Conservation (phyloP, 2,888 invertebrate species). For the Acrobasis consociella region DNA sequence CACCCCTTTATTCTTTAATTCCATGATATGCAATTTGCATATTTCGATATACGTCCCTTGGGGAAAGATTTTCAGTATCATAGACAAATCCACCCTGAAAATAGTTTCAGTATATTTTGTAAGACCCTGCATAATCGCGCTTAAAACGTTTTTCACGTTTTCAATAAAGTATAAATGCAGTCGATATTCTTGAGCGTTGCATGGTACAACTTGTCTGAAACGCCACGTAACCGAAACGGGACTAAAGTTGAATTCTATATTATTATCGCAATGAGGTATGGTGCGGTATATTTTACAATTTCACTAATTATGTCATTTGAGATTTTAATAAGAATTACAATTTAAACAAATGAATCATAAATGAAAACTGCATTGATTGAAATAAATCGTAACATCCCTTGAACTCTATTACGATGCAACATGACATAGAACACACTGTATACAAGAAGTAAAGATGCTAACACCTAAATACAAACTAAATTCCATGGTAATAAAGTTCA, state of each 20-base stretch:
- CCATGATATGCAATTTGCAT: too few relatives aligned
- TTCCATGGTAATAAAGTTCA: conserved; percentile 22
- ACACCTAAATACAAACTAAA: conserved; percentile 23
- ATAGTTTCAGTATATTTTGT: too few relatives aligned
- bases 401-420: conserved; percentile 16
- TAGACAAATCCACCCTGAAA: too few relatives aligned
- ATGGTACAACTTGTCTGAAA: conserved; percentile 17
- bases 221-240: conserved; percentile 21
- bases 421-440: conserved; percentile 24
- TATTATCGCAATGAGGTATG: conserved; percentile 64
- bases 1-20: too few relatives aligned
- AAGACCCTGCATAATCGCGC: not conserved
- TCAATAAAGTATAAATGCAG: conserved; percentile 20
- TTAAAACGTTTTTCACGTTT: conserved; percentile 22
- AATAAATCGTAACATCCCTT: conserved; percentile 3
- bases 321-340: not conserved
- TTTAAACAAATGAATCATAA: not conserved
- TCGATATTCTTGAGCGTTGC: conserved; percentile 19
- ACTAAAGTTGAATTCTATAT: conserved; percentile 30
- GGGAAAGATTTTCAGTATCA: too few relatives aligned
- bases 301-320: conserved; percentile 23
- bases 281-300: conserved; percentile 34
- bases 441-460: conserved; percentile 16
- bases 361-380: conserved; percentile 15
- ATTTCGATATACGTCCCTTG: too few relatives aligned